phyloP scores from a whole-genome alignment of 1,140 invertebrate genomes.

The Sinella curviseta region DNA sequence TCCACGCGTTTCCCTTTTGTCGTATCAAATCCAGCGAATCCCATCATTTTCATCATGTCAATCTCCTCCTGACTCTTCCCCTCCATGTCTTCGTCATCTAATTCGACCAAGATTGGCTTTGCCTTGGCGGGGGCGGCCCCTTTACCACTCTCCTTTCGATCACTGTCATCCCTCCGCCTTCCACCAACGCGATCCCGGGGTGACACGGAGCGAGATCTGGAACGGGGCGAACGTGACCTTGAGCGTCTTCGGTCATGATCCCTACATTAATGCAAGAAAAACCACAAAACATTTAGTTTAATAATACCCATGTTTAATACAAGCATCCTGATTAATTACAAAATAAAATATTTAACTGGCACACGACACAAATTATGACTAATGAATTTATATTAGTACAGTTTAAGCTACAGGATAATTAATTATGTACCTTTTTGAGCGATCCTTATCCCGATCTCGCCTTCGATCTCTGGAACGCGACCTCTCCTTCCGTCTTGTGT shows the following conservation, averaged over 20 bases:
- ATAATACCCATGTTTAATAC: too few relatives aligned
- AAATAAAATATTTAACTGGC: background rate
- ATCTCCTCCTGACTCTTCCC: slow-evolving; percentile 87
- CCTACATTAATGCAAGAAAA: background rate
- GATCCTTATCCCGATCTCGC: slow-evolving; percentile 26
- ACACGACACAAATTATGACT: background rate
- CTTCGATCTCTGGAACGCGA: slow-evolving; percentile 9
- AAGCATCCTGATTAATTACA: background rate
- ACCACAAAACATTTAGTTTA: background rate
- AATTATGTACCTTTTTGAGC: background rate
- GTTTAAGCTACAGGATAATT: too few relatives aligned
- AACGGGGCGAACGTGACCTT: slow-evolving; percentile 14
- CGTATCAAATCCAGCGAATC: slow-evolving; percentile 90
- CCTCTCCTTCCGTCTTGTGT: slow-evolving; percentile 27
- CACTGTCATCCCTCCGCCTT: background rate
- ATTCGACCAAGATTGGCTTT: slow-evolving; percentile 40
- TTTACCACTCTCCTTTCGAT: background rate
- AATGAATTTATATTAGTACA: too few relatives aligned
- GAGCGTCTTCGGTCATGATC: slow-evolving; percentile 13
- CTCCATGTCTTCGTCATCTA: slow-evolving; percentile 69
- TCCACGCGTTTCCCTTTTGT: slow-evolving; percentile 95
- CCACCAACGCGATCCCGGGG: background rate
- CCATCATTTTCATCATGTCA: slow-evolving; percentile 95
- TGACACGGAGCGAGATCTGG: slow-evolving; percentile 3
- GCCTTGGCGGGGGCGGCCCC: background rate